Evolutionary conservation across 37 sponge, comb jelly and placozoan genomes (phyloP).

Genomic region (Spongilla lacustris): DNA sequence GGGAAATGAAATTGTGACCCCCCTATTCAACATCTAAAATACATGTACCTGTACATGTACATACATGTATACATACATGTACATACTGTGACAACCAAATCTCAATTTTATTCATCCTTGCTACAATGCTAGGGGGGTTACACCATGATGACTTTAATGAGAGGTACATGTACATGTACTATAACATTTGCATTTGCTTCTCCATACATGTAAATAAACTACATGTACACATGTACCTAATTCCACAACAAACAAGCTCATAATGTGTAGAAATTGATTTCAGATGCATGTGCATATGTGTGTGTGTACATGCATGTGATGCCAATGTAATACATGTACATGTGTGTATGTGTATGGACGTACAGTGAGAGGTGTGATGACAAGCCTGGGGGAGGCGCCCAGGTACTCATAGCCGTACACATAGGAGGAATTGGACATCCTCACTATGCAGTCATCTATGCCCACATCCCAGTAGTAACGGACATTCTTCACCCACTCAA

Average conservation of each 20-base stretch:
- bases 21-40: too few species aligned
- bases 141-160: too few species aligned
- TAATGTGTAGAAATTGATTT: background rate
- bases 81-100: too few species aligned
- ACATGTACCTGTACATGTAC: background rate
- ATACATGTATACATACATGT: background rate
- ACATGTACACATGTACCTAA: too few species aligned
- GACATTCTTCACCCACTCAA: constrained; percentile 98
- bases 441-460: constrained; percentile 88
- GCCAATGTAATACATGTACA: background rate
- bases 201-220: too few species aligned
- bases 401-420: constrained; percentile 97
- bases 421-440: constrained; percentile 95
- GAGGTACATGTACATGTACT: too few species aligned
- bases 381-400: constrained; percentile 93
- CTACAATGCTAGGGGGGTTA: too few species aligned
- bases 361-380: constrained; percentile 97
- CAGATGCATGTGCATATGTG: background rate
- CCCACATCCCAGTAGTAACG: constrained; percentile 98
- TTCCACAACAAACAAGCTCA: too few species aligned
- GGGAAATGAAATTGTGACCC: too few species aligned
- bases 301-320: constrained; percentile 3
- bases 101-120: too few species aligned
- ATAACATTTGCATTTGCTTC: too few species aligned
- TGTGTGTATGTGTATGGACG: background rate